Conservation (phyloP, 2,113 vertebrate genomes). For the Typhlomys cinereus region DNA sequence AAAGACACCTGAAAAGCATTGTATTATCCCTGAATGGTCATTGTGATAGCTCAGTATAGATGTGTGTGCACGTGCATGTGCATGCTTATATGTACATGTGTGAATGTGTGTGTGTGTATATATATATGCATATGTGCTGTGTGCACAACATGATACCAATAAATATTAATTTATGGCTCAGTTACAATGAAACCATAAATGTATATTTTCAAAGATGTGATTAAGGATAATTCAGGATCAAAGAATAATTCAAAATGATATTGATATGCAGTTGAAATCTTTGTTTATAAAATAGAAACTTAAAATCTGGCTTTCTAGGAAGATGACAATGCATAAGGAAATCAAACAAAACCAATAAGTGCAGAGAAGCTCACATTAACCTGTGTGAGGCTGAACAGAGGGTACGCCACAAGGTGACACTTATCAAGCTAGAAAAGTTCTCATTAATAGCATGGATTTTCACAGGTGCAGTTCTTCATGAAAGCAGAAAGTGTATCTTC, state of each 20-base stretch:
- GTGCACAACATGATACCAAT: no score
- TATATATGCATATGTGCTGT: no score
- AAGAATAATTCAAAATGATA: not conserved
- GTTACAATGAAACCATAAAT: not conserved
- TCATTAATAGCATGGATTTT: not conserved
- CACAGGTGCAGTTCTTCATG: not conserved
- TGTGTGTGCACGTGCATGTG: not conserved
- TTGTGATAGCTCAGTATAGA: not conserved
- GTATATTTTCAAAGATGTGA: not conserved
- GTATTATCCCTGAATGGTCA: not conserved
- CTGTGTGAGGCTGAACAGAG: not conserved
- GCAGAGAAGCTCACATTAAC: not conserved
- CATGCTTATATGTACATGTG: no score
- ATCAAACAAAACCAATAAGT: fast-evolving
- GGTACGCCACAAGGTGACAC: fast-evolving
- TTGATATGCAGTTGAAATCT: not conserved
- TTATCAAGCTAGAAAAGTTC: not conserved
- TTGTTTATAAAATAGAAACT: not conserved
- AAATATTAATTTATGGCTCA: no score
- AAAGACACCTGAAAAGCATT: not conserved
- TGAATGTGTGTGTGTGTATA: no score
- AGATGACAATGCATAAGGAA: not conserved
- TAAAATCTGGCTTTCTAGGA: not conserved
- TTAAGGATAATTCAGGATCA: not conserved
- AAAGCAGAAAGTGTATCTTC: not conserved